Percentiles rank a stretch among this genome's conserved stretches.
Conservation (phyloP, 2,888 invertebrate genomes). For the Ferdinandea cuprea region DNA sequence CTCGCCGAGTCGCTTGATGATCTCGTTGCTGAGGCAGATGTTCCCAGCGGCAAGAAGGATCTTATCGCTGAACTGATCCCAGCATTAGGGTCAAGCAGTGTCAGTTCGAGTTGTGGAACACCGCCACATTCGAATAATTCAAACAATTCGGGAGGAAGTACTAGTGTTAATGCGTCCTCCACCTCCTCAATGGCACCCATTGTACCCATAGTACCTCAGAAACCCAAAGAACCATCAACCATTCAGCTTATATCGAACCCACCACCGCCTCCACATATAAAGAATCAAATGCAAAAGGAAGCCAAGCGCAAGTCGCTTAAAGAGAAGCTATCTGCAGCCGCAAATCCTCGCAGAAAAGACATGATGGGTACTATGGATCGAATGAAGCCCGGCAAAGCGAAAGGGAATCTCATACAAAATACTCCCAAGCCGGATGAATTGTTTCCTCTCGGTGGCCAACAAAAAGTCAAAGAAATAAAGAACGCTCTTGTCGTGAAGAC, state of each 20-base stretch:
- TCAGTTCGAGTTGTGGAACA: conserved; percentile 80
- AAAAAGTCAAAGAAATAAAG: conserved; percentile 85
- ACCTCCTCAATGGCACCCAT: conserved; percentile 62
- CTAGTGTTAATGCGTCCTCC: conserved; percentile 76
- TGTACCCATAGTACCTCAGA: conserved; percentile 75
- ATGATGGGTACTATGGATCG: conserved; percentile 92
- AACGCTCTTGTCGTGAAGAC: conserved; percentile 85
- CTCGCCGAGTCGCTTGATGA: conserved; percentile 84
- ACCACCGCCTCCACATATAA: conserved; percentile 81
- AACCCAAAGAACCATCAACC: conserved; percentile 81
- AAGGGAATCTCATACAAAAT: conserved; percentile 92
- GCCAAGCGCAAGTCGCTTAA: conserved; percentile 82
- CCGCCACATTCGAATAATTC: conserved; percentile 81
- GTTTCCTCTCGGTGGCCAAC: conserved; percentile 84
- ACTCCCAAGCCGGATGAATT: conserved; percentile 86
- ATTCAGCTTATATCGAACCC: conserved; percentile 81
- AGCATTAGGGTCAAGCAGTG: conserved; percentile 77
- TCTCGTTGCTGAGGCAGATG: conserved; percentile 81
- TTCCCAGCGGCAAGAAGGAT: conserved; percentile 76
- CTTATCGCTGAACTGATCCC: conserved; percentile 76
- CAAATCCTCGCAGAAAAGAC: conserved; percentile 85
- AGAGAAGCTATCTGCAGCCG: conserved; percentile 82
- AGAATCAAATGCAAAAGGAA: conserved; percentile 82
- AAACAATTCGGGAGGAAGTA: conserved; percentile 81
- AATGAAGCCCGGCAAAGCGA: conserved; percentile 93